Percentiles rank a stretch among this genome's conserved stretches.
phyloP scores from a whole-genome alignment of 2,797 vertebrate species.

The Macrochelys suwanniensis region DNA sequence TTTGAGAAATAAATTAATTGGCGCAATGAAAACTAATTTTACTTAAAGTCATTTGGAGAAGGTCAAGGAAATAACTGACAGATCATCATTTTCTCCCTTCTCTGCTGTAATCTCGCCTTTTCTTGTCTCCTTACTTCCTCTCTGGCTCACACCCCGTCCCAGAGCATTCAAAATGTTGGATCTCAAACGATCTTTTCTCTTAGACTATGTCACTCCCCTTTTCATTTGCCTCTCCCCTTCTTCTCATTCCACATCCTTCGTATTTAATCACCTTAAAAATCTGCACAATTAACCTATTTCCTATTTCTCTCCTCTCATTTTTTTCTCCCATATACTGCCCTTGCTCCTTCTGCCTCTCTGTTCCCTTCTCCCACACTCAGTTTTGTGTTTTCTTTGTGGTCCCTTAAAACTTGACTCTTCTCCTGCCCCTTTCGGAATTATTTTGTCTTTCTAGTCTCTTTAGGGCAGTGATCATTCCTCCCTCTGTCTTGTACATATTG shows the following conservation, averaged over 20 bases:
- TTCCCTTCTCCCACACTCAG: neutral
- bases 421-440: neutral
- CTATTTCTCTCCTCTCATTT: neutral
- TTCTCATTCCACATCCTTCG: neutral
- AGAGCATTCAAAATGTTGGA: neutral
- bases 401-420: neutral
- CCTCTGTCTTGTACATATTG: neutral
- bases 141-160: neutral
- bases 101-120: neutral
- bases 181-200: neutral
- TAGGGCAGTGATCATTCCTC: neutral
- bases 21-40: slow-evolving; percentile 1
- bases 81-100: neutral
- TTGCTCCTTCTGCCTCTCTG: neutral
- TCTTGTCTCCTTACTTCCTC: neutral
- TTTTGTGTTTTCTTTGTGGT: neutral
- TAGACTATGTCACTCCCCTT: neutral
- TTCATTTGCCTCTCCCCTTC: neutral
- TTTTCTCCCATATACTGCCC: neutral
- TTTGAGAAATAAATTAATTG: neutral
- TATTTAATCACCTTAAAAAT: neutral
- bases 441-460: neutral
- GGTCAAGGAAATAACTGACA: neutral
- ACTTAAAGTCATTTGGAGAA: neutral
- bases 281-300: neutral